These are phyloP conservation scores for Hemibagrus guttatus DNA, from an alignment of 2,797 vertebrate genomes.

Conservation along the genomic window DNA sequence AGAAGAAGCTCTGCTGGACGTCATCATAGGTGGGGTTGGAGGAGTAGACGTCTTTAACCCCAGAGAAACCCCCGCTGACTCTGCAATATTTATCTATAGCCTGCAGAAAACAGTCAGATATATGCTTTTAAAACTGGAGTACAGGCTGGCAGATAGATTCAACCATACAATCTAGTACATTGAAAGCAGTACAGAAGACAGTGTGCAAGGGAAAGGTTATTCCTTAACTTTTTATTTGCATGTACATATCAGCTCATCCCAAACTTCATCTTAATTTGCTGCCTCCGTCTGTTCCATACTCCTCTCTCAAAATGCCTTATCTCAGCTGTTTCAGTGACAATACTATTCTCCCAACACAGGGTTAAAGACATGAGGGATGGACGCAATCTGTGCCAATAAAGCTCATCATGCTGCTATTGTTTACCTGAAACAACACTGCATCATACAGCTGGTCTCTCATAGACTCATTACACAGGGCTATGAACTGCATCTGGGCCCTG, in stretches of 20 bases:
- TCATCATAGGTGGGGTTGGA: conserved; percentile 93
- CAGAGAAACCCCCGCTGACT: conserved; percentile 94
- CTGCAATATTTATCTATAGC: conserved; percentile 97
- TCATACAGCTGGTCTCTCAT: conserved; percentile 48
- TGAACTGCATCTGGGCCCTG: conserved; percentile 27
- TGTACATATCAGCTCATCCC: background rate
- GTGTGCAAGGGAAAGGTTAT: background rate
- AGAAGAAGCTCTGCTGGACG: conserved; percentile 98
- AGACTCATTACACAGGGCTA: conserved; percentile 38
- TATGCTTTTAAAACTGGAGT: background rate
- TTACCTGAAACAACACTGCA: conserved; percentile 42
- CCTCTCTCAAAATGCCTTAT: background rate
- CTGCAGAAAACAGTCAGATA: conserved; percentile 65
- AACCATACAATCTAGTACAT: background rate
- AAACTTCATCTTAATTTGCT: background rate
- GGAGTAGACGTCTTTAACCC: conserved; percentile 99
- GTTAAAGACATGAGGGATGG: conserved; percentile 23
- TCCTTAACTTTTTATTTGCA: background rate
- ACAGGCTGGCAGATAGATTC: background rate
- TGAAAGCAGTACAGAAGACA: background rate
- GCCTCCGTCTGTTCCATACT: background rate
- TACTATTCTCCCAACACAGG: conserved; percentile 3
- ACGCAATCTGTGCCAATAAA: conserved; percentile 47
- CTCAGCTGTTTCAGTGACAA: conserved; percentile 7
- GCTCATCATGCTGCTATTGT: conserved; percentile 37